A percentile compares a stretch with the other conserved stretches of the same genome.
Conservation (phyloP, 2,113 vertebrate genomes). For the Aptenodytes patagonicus region DNA sequence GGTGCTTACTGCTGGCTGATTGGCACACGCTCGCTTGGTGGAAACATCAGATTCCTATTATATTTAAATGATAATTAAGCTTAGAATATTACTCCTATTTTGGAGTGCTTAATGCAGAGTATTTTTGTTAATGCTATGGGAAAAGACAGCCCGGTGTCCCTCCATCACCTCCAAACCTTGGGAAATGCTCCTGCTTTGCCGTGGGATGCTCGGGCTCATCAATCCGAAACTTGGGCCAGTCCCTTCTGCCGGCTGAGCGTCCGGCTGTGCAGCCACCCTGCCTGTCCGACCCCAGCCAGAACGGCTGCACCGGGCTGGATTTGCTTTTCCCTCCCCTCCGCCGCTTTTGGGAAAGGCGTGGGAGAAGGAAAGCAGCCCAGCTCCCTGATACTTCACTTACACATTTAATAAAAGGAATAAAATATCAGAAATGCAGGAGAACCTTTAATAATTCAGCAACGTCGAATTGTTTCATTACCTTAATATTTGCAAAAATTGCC, state of each 20-base stretch:
- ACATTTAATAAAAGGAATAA: conserved; percentile 56
- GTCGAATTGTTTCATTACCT: not conserved
- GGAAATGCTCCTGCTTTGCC: not conserved
- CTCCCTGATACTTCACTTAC: not conserved
- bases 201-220: not conserved
- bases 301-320: not conserved
- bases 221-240: accelerated
- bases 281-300: no score
- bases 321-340: not conserved
- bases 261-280: not conserved
- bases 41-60: not conserved
- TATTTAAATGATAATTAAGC: conserved; percentile 11
- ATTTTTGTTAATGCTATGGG: not conserved
- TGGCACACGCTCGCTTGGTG: not conserved
- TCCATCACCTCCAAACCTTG: not conserved
- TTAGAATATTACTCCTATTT: not conserved
- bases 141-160: not conserved
- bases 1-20: not conserved
- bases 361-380: not conserved
- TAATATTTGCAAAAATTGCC: not conserved
- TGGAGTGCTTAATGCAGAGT: not conserved
- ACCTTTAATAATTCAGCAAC: conserved; percentile 42
- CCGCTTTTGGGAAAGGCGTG: not conserved
- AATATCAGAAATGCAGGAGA: not conserved
- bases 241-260: not conserved